Evolutionary conservation across 1,140 invertebrate genomes (phyloP), one percentile per base, ranked within the genome.

Genomic region (Triops cancriformis): DNA sequence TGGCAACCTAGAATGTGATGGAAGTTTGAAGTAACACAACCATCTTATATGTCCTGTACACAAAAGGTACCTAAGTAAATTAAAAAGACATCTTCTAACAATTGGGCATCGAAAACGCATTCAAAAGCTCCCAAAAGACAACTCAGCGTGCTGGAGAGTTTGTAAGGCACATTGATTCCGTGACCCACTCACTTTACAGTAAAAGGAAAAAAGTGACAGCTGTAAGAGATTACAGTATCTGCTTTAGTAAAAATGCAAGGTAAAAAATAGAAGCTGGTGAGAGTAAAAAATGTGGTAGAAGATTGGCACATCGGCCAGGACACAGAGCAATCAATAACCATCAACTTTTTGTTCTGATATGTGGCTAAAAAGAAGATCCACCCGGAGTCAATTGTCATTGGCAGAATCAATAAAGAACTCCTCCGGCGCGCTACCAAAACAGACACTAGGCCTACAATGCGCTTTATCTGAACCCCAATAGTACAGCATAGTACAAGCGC

Each of bases 341-440:
- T 64, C 51, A 10, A 64, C 51, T 23, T 18, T n/a, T 64, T 64
- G 51, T 64, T 64, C 10, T 64, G 31, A 45, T 45, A 45, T 23
- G 51, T 64, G 51, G 51, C 51, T 64, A 23, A 64, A 64, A 64
- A 64, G 51, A 64, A 64, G 23, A 64, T 7, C 51, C 51, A 64
- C 51, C 23, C 51, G 51, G 18, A 64, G 51, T 64, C 51, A 64
- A 64, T 64, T 64, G 51, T 64, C 51, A 64, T 64, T 64, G 51
- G 51, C 51, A 64, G 51, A 64, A 64, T 64, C 51, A 14, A 64
- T 64, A 64, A 64, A 64, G 51, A 18, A 64, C 51, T 64, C 51
- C n/a, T 23, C 51, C 14, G 18, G 51, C 51, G 51, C 2, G 18
- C 51, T 64, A 3, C 14, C 14, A 64, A 64, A 23, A 64, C 51